Percentiles rank a stretch among this genome's conserved stretches.
phyloP scores from a whole-genome alignment of 2,888 invertebrate species.

The Rhagium mordax region DNA sequence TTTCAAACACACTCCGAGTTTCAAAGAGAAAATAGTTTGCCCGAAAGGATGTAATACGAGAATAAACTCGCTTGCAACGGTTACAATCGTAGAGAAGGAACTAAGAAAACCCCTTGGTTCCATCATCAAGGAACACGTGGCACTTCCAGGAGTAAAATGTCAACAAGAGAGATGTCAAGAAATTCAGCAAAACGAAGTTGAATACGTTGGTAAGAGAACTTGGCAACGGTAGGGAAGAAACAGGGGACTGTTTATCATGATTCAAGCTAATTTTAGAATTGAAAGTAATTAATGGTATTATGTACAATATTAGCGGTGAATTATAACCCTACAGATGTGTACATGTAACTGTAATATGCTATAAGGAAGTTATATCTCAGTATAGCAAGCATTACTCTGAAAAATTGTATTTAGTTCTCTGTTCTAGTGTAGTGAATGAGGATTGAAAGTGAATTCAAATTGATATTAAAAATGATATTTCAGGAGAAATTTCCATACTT shows the following conservation, averaged over 20 bases:
- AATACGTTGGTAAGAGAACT: constrained; percentile 1
- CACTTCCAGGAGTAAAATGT: constrained; percentile 2
- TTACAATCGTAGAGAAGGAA: too few species aligned
- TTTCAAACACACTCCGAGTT: too few species aligned
- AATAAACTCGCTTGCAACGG: too few species aligned
- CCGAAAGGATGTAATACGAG: too few species aligned
- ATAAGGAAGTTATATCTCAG: constrained; percentile 2
- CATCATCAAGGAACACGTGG: constrained; percentile 2
- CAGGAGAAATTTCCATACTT: constrained; percentile 11
- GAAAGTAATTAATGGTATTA: constrained; percentile 10
- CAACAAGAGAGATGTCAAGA: background rate
- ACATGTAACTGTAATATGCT: constrained; percentile 6
- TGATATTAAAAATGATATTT: constrained; percentile 8
- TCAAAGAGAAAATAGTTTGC: too few species aligned
- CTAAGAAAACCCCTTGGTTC: constrained; percentile 14
- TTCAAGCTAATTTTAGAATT: constrained; percentile 14
- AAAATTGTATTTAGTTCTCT: constrained; percentile 8
- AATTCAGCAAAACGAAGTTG: constrained; percentile 4
- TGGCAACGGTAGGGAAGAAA: constrained; percentile 1
- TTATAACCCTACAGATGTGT: constrained; percentile 16
- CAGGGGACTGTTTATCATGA: background rate
- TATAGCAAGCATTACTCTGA: background rate
- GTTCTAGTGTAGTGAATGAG: constrained; percentile 10
- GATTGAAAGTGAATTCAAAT: constrained; percentile 8
- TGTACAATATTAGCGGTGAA: background rate